Evolutionary conservation across 2,888 invertebrate genomes (phyloP).

Genomic region (Pelosia muscerda): DNA sequence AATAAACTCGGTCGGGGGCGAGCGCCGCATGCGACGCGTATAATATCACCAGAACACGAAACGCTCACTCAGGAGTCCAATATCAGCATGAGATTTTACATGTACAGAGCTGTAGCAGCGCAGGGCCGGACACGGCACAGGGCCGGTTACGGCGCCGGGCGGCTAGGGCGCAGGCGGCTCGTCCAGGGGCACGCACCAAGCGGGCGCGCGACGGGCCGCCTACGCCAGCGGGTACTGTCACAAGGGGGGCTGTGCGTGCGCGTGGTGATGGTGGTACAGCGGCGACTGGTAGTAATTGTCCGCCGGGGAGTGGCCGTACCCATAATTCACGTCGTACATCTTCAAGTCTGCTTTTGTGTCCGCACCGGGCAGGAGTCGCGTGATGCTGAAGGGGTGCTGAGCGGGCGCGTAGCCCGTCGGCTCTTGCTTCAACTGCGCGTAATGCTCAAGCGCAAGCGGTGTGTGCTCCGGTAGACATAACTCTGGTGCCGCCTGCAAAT

Average conservation of each 20-base stretch:
- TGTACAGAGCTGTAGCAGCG: conserved; percentile 28
- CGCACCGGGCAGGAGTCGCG: conserved; percentile 94
- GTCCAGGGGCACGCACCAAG: conserved; percentile 64
- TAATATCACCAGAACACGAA: conserved; percentile 82
- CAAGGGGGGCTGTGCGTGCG: conserved; percentile 93
- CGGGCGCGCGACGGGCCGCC: conserved; percentile 77
- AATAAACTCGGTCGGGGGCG: conserved; percentile 55
- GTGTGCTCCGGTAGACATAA: conserved; percentile 88
- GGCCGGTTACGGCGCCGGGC: conserved; percentile 16
- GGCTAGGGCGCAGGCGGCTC: conserved; percentile 62
- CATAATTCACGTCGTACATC: conserved; percentile 94
- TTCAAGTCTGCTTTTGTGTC: conserved; percentile 96
- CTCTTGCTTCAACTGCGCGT: conserved; percentile 92
- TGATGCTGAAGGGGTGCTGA: conserved; percentile 97
- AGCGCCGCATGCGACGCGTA: conserved; percentile 52
- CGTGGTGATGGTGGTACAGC: conserved; percentile 90
- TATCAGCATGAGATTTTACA: conserved; percentile 73
- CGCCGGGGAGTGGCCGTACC: conserved; percentile 86
- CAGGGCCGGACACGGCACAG: conserved; percentile 10
- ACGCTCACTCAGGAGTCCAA: conserved; percentile 83
- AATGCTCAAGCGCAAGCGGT: conserved; percentile 88
- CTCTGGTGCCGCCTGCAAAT: conserved; percentile 90
- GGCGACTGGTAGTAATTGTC: conserved; percentile 95
- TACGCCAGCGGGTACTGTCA: conserved; percentile 97
- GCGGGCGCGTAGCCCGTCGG: conserved; percentile 93